Conservation (phyloP, 2,113 vertebrate species). For the Hydrolagus affinis region DNA sequence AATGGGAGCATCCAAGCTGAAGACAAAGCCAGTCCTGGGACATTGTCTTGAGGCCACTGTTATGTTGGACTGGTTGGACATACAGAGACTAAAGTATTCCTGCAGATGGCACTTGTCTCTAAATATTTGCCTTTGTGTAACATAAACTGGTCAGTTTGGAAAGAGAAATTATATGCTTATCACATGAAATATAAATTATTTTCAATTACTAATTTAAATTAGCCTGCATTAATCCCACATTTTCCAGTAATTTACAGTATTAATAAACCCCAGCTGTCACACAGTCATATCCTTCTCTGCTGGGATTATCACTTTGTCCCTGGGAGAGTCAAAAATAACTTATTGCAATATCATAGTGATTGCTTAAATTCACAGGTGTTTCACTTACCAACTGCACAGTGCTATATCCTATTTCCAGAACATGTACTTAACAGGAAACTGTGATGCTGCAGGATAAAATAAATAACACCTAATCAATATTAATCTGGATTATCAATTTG, state of each 20-base stretch:
- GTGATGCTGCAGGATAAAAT: not conserved
- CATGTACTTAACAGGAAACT: conserved; percentile 11
- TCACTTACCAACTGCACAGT: conserved; percentile 26
- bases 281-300: conserved; percentile 5
- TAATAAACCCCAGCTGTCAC: conserved; percentile 28
- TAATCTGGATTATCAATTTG: not conserved
- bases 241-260: conserved; percentile 28
- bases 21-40: too few relatives aligned
- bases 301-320: conserved; percentile 30
- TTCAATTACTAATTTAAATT: conserved; percentile 26
- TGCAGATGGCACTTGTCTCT: conserved; percentile 26
- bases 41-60: too few relatives aligned
- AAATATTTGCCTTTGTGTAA: not conserved
- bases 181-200: conserved; percentile 12
- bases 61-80: not conserved
- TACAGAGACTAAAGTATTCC: not conserved
- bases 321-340: conserved; percentile 27
- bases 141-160: not conserved
- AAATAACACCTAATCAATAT: conserved; percentile 23
- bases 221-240: conserved; percentile 24
- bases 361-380: conserved; percentile 21
- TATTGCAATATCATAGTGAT: conserved; percentile 20
- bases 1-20: too few relatives aligned
- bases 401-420: conserved; percentile 24
- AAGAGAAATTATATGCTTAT: not conserved